Evolutionary conservation across 2,113 vertebrate genomes (phyloP), one percentile per base, ranked within the genome.

Genomic region (Dipodomys spectabilis): DNA sequence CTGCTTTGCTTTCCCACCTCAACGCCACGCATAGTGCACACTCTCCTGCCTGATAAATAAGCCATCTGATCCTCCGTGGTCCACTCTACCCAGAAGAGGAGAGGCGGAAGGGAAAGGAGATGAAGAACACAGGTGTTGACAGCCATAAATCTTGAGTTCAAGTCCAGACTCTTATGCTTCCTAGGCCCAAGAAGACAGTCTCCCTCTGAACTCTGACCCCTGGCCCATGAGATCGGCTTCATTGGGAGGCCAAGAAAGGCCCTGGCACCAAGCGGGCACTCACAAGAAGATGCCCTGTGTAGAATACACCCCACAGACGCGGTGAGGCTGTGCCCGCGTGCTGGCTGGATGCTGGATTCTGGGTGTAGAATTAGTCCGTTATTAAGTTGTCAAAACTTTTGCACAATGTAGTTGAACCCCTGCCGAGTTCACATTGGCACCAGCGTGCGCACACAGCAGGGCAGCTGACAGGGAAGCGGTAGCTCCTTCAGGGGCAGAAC

Each of bases 261-360:
- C 11, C 18, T 3, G 20, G 11, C n/a, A 16, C 13, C 35, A 27
- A 45, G 3, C 0, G 19, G 20, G n/a, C 19, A 3, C 39, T 71
- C 32, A 23, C 49, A 28, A 86, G 6, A 32, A 86, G 6, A 32
- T 53, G 62, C 28, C 30, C 2, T 28, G 10, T 4, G 1, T 7
- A 6, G 1, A 22, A 27, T 6, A 4, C 1, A 0, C 18, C 1
- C 49, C 25, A 0, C 6, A 4, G 20, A 19, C 12, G 25, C 25
- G 27, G 22, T 10, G 0, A 8, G 32, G 60, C 35, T 0, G 16
- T 49, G 19, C 25, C 12, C 4, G 0, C 0, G 22, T 2, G 28
- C 9, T 45, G 74, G 2, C 2, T 57, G 53, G 53, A 57, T 25
- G 3, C 19, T 0, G 2, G 64, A 30, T 27, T 67, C 82, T 27